These are phyloP conservation scores for Gibbula magus DNA, from an alignment of 2,888 invertebrate species.

Conservation along the genomic window DNA sequence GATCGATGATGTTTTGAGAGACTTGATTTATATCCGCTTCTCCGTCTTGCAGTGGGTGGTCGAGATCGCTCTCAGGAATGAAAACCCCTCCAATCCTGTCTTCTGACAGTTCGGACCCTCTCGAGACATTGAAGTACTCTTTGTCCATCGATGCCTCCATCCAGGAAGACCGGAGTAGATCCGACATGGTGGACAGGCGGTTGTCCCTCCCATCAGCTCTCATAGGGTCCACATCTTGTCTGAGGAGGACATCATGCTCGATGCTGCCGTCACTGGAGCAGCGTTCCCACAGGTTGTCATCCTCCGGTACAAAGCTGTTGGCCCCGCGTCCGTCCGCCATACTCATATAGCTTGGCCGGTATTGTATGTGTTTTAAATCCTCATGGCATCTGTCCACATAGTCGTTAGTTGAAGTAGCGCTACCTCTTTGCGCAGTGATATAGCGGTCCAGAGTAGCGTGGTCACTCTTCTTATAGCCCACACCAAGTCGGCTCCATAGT, in stretches of 20 bases:
- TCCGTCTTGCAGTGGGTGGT: background rate
- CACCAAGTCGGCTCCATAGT: background rate
- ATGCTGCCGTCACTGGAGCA: background rate
- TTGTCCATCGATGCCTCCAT: background rate
- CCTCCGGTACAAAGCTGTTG: background rate
- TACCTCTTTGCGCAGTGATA: background rate
- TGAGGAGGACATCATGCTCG: background rate
- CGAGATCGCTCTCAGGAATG: background rate
- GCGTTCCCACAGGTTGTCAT: background rate
- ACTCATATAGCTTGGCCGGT: background rate
- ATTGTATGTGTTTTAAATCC: too few relatives aligned
- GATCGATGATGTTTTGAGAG: background rate
- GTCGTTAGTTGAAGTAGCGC: background rate
- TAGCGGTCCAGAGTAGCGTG: background rate
- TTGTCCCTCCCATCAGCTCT: background rate
- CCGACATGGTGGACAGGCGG: background rate
- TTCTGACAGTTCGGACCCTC: background rate
- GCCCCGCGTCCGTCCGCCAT: background rate
- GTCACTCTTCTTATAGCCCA: background rate
- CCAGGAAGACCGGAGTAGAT: background rate
- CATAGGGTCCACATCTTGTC: background rate
- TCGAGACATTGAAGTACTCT: background rate
- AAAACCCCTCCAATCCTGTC: background rate
- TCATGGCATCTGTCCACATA: background rate
- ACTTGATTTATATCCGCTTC: background rate